phyloP scores from a whole-genome alignment of 2,113 vertebrate genomes.

The Eulemur macaco region DNA sequence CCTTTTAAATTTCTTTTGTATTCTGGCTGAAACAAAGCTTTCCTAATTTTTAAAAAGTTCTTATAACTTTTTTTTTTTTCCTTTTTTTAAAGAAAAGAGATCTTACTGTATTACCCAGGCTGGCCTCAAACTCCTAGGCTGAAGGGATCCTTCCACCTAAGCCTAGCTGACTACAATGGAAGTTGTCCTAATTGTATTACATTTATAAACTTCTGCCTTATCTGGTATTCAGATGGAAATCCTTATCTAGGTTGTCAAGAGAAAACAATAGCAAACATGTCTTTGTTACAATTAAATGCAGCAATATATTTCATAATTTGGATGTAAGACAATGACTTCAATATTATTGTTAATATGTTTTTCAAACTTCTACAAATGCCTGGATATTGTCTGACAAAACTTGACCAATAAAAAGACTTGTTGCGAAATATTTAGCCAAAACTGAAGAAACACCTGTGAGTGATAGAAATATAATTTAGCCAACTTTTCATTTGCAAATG shows the following conservation, averaged over 20 bases:
- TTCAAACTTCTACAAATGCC: neutral
- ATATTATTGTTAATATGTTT: neutral
- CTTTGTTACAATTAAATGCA: neutral
- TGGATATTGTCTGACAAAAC: neutral
- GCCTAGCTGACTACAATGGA: neutral
- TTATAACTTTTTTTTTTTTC: neutral
- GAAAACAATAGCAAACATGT: neutral
- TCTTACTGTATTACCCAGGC: neutral
- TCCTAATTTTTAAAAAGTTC: neutral
- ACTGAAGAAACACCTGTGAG: neutral
- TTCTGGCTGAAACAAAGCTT: neutral
- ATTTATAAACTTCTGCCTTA: neutral
- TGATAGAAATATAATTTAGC: neutral
- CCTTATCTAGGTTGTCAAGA: neutral
- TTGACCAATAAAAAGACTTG: neutral
- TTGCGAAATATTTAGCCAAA: neutral
- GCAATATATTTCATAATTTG: neutral
- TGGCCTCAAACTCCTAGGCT: neutral
- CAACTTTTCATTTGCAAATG: neutral
- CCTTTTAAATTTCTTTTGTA: neutral
- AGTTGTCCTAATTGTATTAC: neutral
- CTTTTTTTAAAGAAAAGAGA: neutral
- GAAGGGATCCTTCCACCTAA: neutral
- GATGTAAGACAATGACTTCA: neutral
- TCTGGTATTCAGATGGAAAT: neutral